These are phyloP conservation scores for Periophthalmus magnuspinnatus DNA, from an alignment of 2,797 vertebrate species.

Conservation along the genomic window DNA sequence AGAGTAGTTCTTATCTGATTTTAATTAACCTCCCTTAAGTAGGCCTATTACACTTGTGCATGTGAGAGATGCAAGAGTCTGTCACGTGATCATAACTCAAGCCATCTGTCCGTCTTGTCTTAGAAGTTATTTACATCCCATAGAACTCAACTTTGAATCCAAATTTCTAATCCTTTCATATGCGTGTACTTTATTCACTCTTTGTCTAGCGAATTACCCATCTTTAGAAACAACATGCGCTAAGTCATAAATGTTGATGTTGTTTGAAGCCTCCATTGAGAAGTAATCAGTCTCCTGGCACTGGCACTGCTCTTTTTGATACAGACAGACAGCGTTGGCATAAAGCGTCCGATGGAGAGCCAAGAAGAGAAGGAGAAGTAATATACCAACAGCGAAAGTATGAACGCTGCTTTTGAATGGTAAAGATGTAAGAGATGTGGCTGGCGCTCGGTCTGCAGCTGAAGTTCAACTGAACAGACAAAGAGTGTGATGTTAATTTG, in stretches of 20 bases:
- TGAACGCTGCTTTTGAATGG: not conserved
- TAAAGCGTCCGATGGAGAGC: slow-evolving; percentile 6
- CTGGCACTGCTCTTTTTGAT: not conserved
- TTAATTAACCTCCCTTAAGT: not conserved
- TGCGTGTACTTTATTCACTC: not conserved
- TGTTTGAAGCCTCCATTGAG: slow-evolving; percentile 4
- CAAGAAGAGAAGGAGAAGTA: slow-evolving; percentile 12
- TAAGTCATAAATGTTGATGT: not conserved
- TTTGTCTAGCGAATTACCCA: not conserved
- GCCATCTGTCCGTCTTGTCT: not conserved
- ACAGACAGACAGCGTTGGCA: not conserved
- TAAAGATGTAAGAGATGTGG: not conserved
- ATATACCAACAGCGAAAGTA: not conserved
- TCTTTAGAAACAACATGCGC: not conserved
- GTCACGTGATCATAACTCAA: not conserved
- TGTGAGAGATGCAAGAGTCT: not conserved
- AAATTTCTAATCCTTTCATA: not conserved
- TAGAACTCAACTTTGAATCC: not conserved
- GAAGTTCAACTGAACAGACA: too few species aligned
- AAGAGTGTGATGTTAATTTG: too few species aligned
- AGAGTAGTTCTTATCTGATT: not conserved
- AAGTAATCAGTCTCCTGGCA: slow-evolving; percentile 1
- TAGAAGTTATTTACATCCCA: not conserved
- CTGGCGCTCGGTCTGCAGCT: too few species aligned
- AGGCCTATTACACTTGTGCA: not conserved